Conservation (phyloP, 2,888 invertebrate genomes). For the Mechanitis messenoides region DNA sequence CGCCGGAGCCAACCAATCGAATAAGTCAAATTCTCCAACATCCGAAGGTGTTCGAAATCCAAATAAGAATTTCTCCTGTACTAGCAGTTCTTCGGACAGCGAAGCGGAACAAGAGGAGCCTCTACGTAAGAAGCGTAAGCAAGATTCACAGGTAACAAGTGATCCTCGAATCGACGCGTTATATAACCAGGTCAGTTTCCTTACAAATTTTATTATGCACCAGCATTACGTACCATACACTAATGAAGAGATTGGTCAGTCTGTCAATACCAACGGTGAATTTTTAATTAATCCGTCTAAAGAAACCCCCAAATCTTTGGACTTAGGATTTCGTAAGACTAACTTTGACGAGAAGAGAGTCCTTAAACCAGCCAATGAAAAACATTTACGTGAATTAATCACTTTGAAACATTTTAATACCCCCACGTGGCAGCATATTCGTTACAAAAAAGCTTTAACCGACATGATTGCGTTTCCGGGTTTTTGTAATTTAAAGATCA, state of each 20-base stretch:
- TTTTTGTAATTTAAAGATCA: constrained; percentile 10
- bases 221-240: constrained; percentile 2
- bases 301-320: not conserved
- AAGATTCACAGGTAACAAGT: constrained; percentile 12
- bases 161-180: constrained; percentile 16
- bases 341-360: constrained; percentile 10
- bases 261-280: too few species aligned
- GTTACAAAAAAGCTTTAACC: constrained; percentile 8
- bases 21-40: too few species aligned
- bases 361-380: constrained; percentile 13
- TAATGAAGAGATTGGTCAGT: too few species aligned
- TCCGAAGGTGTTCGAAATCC: too few species aligned
- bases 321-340: not conserved
- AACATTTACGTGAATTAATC: constrained; percentile 18
- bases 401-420: constrained; percentile 16
- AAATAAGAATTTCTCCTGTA: too few species aligned
- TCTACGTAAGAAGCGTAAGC: not conserved
- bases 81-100: not conserved
- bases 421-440: constrained; percentile 7
- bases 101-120: not conserved
- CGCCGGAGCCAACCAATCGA: too few species aligned
- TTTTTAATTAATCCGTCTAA: not conserved
- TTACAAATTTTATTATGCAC: constrained; percentile 14
- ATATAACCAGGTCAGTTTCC: constrained; percentile 14
- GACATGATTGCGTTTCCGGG: constrained; percentile 4